Evolutionary conservation across 2,113 vertebrate species (phyloP).

Genomic region (Cyprinodon brontotheroides): DNA sequence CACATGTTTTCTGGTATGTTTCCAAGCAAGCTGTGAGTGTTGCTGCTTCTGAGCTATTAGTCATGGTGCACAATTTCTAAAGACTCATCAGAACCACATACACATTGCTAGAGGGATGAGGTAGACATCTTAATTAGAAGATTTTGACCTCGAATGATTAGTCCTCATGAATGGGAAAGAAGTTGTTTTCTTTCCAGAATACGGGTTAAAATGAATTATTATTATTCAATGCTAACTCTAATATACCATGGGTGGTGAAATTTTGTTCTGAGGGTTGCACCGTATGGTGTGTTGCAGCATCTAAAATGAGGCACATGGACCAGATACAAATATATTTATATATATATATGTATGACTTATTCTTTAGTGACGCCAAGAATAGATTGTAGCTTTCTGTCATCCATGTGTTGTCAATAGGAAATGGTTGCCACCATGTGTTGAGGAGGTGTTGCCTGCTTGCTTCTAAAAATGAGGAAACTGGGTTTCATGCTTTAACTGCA

Average conservation of each 20-base stretch:
- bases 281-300: too few species aligned
- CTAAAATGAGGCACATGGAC: too few species aligned
- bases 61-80: constrained; percentile 32
- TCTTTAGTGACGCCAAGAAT: neutral
- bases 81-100: constrained; percentile 6
- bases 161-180: neutral
- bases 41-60: constrained; percentile 36
- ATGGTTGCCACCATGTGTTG: too few species aligned
- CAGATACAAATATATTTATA: too few species aligned
- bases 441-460: too few species aligned
- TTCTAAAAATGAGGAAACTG: too few species aligned
- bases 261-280: neutral
- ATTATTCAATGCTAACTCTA: constrained; percentile 10
- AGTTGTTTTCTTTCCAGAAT: constrained; percentile 33
- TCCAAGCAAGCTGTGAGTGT: constrained; percentile 36
- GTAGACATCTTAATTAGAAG: constrained; percentile 13
- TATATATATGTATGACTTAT: neutral
- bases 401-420: too few species aligned
- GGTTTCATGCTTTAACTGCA: too few species aligned
- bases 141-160: constrained; percentile 17
- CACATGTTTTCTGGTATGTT: constrained; percentile 32
- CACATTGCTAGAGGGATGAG: neutral
- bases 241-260: too few species aligned
- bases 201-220: constrained; percentile 3
- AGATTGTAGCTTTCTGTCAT: too few species aligned